phyloP scores from a whole-genome alignment of 2,888 invertebrate species.

The Furcula furcula region DNA sequence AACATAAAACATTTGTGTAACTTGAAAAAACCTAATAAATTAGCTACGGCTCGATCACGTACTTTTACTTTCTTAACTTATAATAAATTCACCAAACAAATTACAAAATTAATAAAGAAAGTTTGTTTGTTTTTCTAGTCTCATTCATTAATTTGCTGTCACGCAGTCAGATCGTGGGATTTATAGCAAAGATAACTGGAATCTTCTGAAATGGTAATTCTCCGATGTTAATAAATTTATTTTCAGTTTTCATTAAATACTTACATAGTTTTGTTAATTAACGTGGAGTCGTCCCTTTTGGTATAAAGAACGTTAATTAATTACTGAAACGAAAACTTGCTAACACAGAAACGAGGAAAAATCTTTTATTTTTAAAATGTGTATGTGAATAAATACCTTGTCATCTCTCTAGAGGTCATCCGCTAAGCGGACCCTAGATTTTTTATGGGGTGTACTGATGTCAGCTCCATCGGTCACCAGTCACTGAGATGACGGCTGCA shows the following conservation, averaged over 20 bases:
- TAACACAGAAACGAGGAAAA: background rate
- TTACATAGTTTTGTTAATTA: conserved; percentile 41
- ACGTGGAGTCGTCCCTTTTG: conserved; percentile 17
- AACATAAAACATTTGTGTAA: conserved; percentile 1
- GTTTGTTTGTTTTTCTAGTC: conserved; percentile 54
- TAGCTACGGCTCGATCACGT: conserved; percentile 13
- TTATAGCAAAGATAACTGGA: conserved; percentile 53
- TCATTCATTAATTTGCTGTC: conserved; percentile 57
- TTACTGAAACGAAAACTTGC: conserved; percentile 14
- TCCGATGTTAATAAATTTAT: conserved; percentile 46
- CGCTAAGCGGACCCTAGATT: too few relatives aligned
- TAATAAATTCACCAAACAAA: conserved; percentile 32
- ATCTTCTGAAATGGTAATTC: conserved; percentile 47
- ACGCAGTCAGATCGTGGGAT: conserved; percentile 45
- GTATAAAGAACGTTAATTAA: conserved; percentile 25
- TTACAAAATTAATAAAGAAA: conserved; percentile 39
- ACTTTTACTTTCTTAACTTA: conserved; percentile 16
- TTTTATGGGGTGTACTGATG: too few relatives aligned
- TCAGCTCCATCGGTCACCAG: too few relatives aligned
- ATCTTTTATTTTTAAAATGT: too few relatives aligned
- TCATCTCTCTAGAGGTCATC: too few relatives aligned
- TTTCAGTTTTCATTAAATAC: conserved; percentile 43
- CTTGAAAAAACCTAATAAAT: conserved; percentile 7
- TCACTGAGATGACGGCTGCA: too few relatives aligned
- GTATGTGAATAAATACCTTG: too few relatives aligned